Evolutionary conservation across 2,797 vertebrate genomes (phyloP), one percentile per base, ranked within the genome.

Genomic region (Myripristis jacobus): DNA sequence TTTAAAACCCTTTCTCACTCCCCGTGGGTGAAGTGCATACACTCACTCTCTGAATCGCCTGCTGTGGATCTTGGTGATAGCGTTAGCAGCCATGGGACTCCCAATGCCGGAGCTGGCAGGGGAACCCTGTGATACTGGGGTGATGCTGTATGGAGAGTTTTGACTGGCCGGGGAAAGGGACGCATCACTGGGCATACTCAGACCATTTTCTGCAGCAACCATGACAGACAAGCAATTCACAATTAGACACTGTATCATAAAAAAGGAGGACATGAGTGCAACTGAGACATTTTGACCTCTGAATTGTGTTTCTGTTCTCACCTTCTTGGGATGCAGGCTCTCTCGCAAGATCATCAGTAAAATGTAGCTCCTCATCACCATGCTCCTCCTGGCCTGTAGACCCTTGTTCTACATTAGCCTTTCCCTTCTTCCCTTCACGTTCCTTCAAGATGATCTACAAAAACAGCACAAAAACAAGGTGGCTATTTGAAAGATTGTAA

Each of bases 21-120:
- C 29, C 27, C 2, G 58, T 27, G 31, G 48, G 50, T 10, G 4
- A 3, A n/a, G n/a, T 41, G 70, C 3, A 47, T 38, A 47, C 5
- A 84, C 97, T 97, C 91, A 99, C 98, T 99, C 98, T 96, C 97
- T 93, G 85, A 99, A 99, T 71, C 98, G 93, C 51, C 98, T 95
- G 94, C 98, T 99, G 94, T 99, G 98, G 84, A 99, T 99, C 92
- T 97, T 99, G 79, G 98, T 98, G 91, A 99, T 96, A 74, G 97
- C 95, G 2, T 97, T 97, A 11, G 97, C 95, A 15, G 98, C 96
- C 98, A 99, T 98, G 15, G 98, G 98, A 83, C 97, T 98, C 48
- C 98, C 98, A 36, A 99, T 98, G 51, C 97, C 98, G 0, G 97
- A 99, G 87, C 97, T 98, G 58, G 96, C 96, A 3, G 98, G 97